Base-by-base conservation (phyloP, 2,888 invertebrate species). In the Lumbricus terrestris region DNA sequence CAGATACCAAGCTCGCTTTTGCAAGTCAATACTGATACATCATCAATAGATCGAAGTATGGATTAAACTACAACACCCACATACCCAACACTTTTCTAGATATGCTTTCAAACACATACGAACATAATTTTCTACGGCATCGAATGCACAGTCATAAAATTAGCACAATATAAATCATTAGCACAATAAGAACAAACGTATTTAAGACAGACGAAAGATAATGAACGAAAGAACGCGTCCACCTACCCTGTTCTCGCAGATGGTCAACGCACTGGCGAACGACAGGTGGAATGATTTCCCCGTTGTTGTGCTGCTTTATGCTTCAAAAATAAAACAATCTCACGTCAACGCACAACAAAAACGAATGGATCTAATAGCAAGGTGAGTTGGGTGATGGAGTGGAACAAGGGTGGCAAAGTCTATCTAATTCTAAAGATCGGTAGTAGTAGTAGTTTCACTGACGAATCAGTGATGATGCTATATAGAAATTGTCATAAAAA, bases 181-280 rank as follows among this genome's bases (percentile, higher is more conserved):
- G 34, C 15, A 54, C 1, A 47, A n/a, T 89, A 20, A 88, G 38
- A 37, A 34, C n/a, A n/a, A n/a, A n/a, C n/a, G n/a, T n/a, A n/a
- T n/a, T n/a, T n/a, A n/a, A n/a, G n/a, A n/a, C n/a, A n/a, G n/a
- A n/a, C 20, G 34, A 34, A 54, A 89, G 35, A 33, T 13, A 35
- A 83, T 38, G 89, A 33, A 82, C n/a, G 37, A 42, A 42, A 16
- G 37, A 35, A 88, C 29, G 37, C 35, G 34, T 33, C n/a, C 18
- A 90, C 96, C 96, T 95, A 97, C 97, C 97, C 94, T 98, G 97
- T 40, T 98, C 97, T 93, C 97, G 97, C 88, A 99, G 96, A 94
- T 97, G 99, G 94, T 97, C 97, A 88, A 99, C 96, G 94, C 98
- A 98, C 93, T 97, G 97, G 93, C 97, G 96, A 47, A 99, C 97